These are phyloP conservation scores for Drosophila littoralis DNA, from an alignment of 1,140 invertebrate genomes.

Conservation along the genomic window DNA sequence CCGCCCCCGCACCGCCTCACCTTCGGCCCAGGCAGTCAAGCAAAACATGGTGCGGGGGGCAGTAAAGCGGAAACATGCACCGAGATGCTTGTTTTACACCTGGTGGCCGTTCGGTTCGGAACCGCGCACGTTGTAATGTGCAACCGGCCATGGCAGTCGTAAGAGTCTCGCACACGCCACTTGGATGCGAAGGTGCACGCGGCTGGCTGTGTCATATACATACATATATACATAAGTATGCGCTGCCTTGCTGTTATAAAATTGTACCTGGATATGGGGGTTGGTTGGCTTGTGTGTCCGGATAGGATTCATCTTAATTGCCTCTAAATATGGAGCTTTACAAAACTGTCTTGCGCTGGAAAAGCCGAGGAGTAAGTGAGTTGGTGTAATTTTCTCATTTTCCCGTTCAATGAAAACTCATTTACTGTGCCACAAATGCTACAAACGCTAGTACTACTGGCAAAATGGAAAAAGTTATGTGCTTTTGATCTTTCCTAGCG, in stretches of 20 bases:
- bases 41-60: conserved; percentile 59
- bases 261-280: conserved; percentile 21
- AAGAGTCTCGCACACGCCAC: conserved; percentile 23
- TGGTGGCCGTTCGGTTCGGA: conserved; percentile 37
- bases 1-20: conserved; percentile 5
- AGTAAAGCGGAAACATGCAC: conserved; percentile 71
- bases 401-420: conserved; percentile 80
- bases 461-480: conserved; percentile 71
- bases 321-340: conserved; percentile 64
- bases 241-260: conserved; percentile 7
- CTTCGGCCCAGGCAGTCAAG: conserved; percentile 40
- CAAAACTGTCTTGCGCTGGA: conserved; percentile 20
- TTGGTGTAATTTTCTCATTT: conserved; percentile 77
- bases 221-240: background rate
- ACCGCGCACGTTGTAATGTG: conserved; percentile 53
- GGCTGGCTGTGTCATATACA: conserved; percentile 20
- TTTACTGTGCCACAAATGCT: conserved; percentile 35
- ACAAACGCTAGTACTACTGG: conserved; percentile 13
- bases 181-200: conserved; percentile 17
- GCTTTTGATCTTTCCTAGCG: conserved; percentile 69
- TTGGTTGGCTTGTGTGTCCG: conserved; percentile 26
- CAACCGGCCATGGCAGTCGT: conserved; percentile 62
- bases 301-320: conserved; percentile 66
- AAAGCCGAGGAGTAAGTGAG: conserved; percentile 30
- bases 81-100: conserved; percentile 65